Evolutionary conservation across 2,113 vertebrate genomes (phyloP).

Genomic region (Urocitellus parryii): DNA sequence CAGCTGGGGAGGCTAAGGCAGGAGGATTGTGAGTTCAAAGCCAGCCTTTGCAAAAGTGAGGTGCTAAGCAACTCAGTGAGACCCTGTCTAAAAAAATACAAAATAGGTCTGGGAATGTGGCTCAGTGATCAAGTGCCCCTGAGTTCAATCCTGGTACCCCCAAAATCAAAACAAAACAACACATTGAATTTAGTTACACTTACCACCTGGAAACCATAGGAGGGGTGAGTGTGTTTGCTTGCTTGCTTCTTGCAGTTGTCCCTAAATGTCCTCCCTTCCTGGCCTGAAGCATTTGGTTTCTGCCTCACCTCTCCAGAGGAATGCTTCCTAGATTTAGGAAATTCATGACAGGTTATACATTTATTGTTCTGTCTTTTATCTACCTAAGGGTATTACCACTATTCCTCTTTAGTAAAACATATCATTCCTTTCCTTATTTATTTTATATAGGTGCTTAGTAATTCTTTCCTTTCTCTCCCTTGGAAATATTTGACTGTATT

Average conservation of each 20-base stretch:
- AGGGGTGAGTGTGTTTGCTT: not conserved
- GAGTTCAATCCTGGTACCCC: no score
- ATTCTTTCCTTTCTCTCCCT: not conserved
- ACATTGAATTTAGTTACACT: not conserved
- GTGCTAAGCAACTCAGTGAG: no score
- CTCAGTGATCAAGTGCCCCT: no score
- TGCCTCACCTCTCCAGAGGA: not conserved
- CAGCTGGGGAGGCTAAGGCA: no score
- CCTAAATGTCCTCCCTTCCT: not conserved
- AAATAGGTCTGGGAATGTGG: no score
- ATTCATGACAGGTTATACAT: not conserved
- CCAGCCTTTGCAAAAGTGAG: no score
- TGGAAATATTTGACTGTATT: not conserved
- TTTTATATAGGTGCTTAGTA: not conserved
- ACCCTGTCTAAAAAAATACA: no score
- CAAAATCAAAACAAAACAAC: no score
- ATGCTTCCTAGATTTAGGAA: not conserved
- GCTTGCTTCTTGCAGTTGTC: not conserved
- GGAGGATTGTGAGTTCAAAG: no score
- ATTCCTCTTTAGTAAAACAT: not conserved
- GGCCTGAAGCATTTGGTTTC: not conserved
- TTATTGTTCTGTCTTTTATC: constrained; percentile 16
- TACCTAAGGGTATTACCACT: constrained; percentile 1
- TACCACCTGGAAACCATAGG: not conserved
- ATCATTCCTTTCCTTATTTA: not conserved